Evolutionary conservation across 2,113 vertebrate species (phyloP), one percentile per base, ranked within the genome.

Genomic region (Hylia prasina): DNA sequence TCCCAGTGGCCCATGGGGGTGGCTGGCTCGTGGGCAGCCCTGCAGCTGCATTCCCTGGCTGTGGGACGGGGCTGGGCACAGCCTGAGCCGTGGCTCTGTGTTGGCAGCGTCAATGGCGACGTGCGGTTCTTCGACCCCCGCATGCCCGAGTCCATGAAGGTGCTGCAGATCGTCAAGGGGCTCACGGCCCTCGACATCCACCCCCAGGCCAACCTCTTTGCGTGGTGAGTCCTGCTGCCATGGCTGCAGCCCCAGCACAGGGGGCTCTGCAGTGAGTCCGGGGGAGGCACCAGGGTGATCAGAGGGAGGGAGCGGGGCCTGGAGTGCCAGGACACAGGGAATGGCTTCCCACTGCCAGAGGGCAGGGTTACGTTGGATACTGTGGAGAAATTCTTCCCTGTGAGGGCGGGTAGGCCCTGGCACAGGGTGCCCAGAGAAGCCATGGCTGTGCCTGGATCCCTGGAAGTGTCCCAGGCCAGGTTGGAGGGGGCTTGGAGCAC

Each of bases 181-280:
- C 96, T 99, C 68, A 99, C 99, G 0, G 99, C 99, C 7, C 96
- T 99, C 6, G 99, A 99, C 98, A 99, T 99, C 93, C 99, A 99
- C 96, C 99, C 99, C 0, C 99, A 99, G 93, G 99, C 99, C 72
- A 99, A 99, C 97, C 98, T 99, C 68, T 99, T 99, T 3, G 99
- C 99, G 0, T 99, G 99, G 99, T 99, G 80, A 98, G 99, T 97
- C 12, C 57, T 54, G 2, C 8, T 37, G 35, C 39, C 42, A 1
- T 11, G 15, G 44, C 31, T 12, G 71, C 39, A 5, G 21, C 53
- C 44, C n/a, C 31, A n/a, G 45, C 37, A 30, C 12, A 0, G 70
- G n/a, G 5, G 17, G 61, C 45, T 48, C 64, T 69, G 64, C 20
- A 7, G 44, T 0, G 30, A 30, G 44, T 4, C 9, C 56, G 20